phyloP scores from a whole-genome alignment of 2,888 invertebrate genomes.

The Cheilosia variabilis region DNA sequence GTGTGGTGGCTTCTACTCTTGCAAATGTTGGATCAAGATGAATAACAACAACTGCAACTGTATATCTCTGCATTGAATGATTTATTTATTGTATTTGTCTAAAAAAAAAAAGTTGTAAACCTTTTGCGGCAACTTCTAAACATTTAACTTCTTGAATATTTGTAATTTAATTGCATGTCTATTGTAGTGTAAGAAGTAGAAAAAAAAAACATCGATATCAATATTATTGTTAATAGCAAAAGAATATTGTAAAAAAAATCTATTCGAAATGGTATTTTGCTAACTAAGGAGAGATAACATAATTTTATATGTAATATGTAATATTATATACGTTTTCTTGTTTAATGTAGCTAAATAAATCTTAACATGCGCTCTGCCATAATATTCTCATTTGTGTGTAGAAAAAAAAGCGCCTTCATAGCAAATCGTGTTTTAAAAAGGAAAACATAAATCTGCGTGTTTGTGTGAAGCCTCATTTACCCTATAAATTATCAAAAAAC shows the following conservation, averaged over 20 bases:
- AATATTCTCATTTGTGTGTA: conserved; percentile 5
- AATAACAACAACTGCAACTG: conserved; percentile 4
- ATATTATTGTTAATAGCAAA: conserved; percentile 43
- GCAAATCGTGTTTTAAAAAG: conserved; percentile 25
- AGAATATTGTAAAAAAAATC: conserved; percentile 41
- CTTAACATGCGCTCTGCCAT: conserved; percentile 35
- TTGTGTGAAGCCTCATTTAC: conserved; percentile 68
- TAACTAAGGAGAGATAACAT: conserved; percentile 72
- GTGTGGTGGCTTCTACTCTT: too few species aligned
- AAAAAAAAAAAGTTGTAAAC: conserved; percentile 63
- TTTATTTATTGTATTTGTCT: conserved; percentile 73
- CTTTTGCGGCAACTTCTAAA: conserved; percentile 68
- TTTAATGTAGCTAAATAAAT: conserved; percentile 56
- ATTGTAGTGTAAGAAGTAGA: conserved; percentile 45
- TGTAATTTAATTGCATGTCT: conserved; percentile 63
- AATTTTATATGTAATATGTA: conserved; percentile 42
- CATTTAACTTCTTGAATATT: conserved; percentile 68
- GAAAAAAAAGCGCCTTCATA: conserved; percentile 48
- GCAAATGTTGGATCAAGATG: too few species aligned
- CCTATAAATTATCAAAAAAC: conserved; percentile 52
- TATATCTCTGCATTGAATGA: conserved; percentile 61
- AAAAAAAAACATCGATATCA: conserved; percentile 26
- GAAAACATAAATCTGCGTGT: conserved; percentile 32
- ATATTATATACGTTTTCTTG: conserved; percentile 28
- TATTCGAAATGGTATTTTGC: conserved; percentile 72